phyloP scores from a whole-genome alignment of 1,140 invertebrate species.

The Bradynema listronoti region DNA sequence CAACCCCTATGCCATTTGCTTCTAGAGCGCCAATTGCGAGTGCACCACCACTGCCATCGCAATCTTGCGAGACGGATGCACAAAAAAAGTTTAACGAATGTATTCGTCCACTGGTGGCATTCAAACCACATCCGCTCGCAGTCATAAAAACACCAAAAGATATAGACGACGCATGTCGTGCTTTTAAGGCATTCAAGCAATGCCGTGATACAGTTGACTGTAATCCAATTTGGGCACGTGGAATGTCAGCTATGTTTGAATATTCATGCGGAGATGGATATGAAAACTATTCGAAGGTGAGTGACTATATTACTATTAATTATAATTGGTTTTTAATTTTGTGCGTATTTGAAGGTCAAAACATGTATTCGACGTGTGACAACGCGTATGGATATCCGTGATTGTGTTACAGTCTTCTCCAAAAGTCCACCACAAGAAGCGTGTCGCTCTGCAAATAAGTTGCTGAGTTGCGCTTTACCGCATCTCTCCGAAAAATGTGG shows the following conservation, averaged over 20 bases:
- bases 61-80: conserved; percentile 36
- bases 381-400: conserved; percentile 30
- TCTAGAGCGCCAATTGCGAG: conserved; percentile 34
- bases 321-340: conserved; percentile 3
- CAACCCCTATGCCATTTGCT: neutral
- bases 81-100: conserved; percentile 46
- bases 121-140: conserved; percentile 52
- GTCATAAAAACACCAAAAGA: conserved; percentile 50
- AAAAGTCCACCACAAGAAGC: conserved; percentile 51
- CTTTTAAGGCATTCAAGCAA: conserved; percentile 47
- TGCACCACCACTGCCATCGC: conserved; percentile 18
- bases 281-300: conserved; percentile 33
- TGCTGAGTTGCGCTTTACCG: conserved; percentile 43
- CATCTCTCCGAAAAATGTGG: conserved; percentile 42
- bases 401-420: conserved; percentile 51
- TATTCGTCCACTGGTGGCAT: conserved; percentile 49
- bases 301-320: conserved; percentile 8
- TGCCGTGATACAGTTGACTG: conserved; percentile 32
- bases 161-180: conserved; percentile 48
- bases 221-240: conserved; percentile 44
- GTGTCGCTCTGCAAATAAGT: conserved; percentile 46
- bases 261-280: conserved; percentile 49
- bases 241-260: conserved; percentile 55
- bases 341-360: conserved; percentile 26
- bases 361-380: conserved; percentile 45